phyloP scores from a whole-genome alignment of 1,140 invertebrate species.

The Caerostris extrusa region DNA sequence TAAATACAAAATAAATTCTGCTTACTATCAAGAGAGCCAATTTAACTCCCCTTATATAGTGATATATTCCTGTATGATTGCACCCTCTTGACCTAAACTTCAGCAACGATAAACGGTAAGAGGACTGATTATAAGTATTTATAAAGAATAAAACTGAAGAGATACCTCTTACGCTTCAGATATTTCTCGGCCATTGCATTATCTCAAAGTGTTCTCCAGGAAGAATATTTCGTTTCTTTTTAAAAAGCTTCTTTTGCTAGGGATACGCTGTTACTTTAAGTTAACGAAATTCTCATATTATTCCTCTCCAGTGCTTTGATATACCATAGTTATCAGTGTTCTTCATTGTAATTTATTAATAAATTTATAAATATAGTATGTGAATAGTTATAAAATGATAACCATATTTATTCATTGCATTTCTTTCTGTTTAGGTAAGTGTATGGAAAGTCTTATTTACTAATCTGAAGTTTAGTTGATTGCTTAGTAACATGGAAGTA shows the following conservation, averaged over 20 bases:
- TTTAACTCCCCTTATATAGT: slow-evolving; percentile 25
- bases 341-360: background rate
- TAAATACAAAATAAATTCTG: background rate
- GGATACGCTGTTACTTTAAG: slow-evolving; percentile 9
- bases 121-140: slow-evolving; percentile 34
- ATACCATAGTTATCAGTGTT: background rate
- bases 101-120: slow-evolving; percentile 8
- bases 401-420: background rate
- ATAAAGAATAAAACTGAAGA: slow-evolving; percentile 9
- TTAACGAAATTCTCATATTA: background rate
- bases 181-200: background rate
- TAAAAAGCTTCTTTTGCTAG: background rate
- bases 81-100: slow-evolving; percentile 22
- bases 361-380: background rate
- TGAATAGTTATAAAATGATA: background rate
- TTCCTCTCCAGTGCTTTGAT: background rate
- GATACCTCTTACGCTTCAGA: background rate
- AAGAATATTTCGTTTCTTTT: background rate
- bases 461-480: background rate
- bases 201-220: background rate
- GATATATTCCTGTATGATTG: background rate
- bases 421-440: background rate
- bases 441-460: background rate
- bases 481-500: background rate
- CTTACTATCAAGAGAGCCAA: background rate